These are phyloP conservation scores for Pachymerium ferrugineum DNA, from an alignment of 2,888 invertebrate genomes.

Conservation along the genomic window DNA sequence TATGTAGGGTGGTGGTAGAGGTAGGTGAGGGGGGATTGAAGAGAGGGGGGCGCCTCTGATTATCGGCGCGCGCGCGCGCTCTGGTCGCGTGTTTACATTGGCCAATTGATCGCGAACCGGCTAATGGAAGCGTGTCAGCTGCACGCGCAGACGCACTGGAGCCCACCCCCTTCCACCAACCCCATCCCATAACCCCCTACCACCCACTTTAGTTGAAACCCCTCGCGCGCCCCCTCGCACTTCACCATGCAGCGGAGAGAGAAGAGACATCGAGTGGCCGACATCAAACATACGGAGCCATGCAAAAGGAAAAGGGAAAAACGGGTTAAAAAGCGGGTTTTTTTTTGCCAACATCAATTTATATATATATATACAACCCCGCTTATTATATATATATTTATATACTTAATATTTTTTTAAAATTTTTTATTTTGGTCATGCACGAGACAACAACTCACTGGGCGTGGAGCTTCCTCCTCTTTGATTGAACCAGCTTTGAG, in stretches of 20 bases:
- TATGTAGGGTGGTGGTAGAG: neutral
- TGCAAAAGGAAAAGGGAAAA: neutral
- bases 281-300: neutral
- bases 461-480: slow-evolving; percentile 35
- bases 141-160: slow-evolving; percentile 9
- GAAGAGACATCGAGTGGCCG: neutral
- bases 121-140: slow-evolving; percentile 13
- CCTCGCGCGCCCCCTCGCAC: neutral
- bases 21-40: neutral
- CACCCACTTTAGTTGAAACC: neutral
- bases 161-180: neutral
- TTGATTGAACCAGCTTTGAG: slow-evolving; percentile 40
- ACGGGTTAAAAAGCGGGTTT: neutral
- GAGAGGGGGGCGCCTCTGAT: neutral
- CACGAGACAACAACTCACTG: slow-evolving; percentile 34
- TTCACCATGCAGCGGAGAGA: neutral
- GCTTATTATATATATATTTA: neutral
- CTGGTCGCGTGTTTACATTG: slow-evolving; percentile 13
- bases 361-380: no score
- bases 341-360: no score
- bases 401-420: neutral
- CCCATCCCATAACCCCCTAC: neutral
- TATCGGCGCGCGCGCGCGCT: slow-evolving; percentile 16
- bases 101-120: slow-evolving; percentile 13
- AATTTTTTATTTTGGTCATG: neutral